Base-by-base conservation (phyloP, 2,113 vertebrate genomes). In the Hystrix brachyura region DNA sequence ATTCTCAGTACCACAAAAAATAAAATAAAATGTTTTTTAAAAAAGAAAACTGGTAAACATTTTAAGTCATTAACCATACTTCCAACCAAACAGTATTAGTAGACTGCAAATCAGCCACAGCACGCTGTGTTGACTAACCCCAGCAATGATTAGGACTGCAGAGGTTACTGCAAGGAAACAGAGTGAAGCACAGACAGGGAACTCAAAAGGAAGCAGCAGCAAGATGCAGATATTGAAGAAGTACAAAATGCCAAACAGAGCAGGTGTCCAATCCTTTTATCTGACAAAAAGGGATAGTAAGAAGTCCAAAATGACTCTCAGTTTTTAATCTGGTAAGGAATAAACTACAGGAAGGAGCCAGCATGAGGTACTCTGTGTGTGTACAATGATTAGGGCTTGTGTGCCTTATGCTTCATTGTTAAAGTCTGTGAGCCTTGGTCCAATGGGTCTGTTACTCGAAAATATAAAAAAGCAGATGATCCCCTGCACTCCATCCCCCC, bases 171-270 rank as follows among this genome's bases (percentile, higher is more conserved):
- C 92, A 67, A 25, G 15, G 60, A 46, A 86, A 87, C 15, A 72
- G 23, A 79, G 29, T 91, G 69, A 74, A 60, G 69, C 46, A 29
- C 32, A 81, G 43, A 34, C 4, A 82, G 17, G 29, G 64, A 81
- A 78, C 21, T 84, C 57, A 93, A 59, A 91, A 93, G 65, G 32
- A 59, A 90, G 74, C n/a, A 78, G 59, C 23, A 64, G 51, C 32
- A 93, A 81, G 76, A 69, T 38, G 74, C 62, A 93, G 51, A 93
- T 71, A 72, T 43, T 51, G 57, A 94, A 83, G 64, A 25, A 34
- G 71, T 71, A 85, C 43, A 94, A 92, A 95, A 67, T 80, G n/a
- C 23, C 23, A 85, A 46, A 81, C 9, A 65, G 15, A 60, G 34
- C n/a, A 85, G 29, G 57, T 81, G 32, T 48, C 79, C 46, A 72